These are phyloP conservation scores for Daktulosphaira vitifoliae DNA, from an alignment of 1,140 invertebrate genomes.

Conservation along the genomic window DNA sequence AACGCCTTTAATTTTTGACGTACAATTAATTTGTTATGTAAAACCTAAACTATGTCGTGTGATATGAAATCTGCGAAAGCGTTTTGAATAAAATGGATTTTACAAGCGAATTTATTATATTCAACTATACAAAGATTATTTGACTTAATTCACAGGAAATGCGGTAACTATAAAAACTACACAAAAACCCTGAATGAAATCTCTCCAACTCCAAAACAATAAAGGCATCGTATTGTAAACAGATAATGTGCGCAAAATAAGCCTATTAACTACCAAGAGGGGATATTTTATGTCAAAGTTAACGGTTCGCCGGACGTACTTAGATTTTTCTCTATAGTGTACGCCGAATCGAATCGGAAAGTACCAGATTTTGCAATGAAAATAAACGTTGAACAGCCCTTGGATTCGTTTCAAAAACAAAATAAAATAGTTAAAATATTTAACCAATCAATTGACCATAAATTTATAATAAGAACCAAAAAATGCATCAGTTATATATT, in stretches of 20 bases:
- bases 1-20: too few species aligned
- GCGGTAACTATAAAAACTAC: too few species aligned
- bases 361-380: conserved; percentile 22
- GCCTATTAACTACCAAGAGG: background rate
- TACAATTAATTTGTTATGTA: too few species aligned
- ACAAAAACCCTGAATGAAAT: conserved; percentile 27
- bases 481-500: too few species aligned
- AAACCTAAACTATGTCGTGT: too few species aligned
- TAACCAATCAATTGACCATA: background rate
- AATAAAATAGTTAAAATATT: background rate
- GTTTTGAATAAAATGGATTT: too few species aligned
- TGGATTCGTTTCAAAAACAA: conserved; percentile 29
- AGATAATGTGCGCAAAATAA: background rate
- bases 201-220: background rate
- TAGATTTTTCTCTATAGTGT: background rate
- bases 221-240: background rate
- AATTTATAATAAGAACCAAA: too few species aligned
- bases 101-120: too few species aligned
- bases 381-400: conserved; percentile 23
- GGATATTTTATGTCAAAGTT: conserved; percentile 24
- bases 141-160: too few species aligned
- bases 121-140: too few species aligned
- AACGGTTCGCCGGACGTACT: conserved; percentile 24
- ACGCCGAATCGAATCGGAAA: conserved; percentile 19
- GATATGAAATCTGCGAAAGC: too few species aligned